Conservation (phyloP, 1,140 invertebrate genomes). For the Oscheius sp. region DNA sequence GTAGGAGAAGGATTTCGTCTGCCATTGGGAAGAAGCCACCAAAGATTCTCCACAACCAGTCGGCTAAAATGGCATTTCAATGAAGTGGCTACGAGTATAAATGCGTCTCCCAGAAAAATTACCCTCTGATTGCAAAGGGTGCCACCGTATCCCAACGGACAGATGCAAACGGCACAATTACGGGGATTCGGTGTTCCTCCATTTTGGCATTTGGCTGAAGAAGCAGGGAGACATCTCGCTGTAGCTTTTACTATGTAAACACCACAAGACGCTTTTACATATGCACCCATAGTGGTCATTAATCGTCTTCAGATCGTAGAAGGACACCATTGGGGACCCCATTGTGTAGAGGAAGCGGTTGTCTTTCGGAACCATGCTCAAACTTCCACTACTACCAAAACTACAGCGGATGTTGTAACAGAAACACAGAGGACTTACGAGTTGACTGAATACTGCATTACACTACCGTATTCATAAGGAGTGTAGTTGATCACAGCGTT, state of each 20-base stretch:
- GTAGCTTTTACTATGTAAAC: neutral
- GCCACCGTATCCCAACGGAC: slow-evolving; percentile 26
- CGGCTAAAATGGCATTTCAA: neutral
- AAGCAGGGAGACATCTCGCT: neutral
- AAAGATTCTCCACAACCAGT: slow-evolving; percentile 17
- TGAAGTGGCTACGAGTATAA: too few species aligned
- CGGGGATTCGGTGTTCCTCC: slow-evolving; percentile 25
- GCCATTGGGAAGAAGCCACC: slow-evolving; percentile 9
- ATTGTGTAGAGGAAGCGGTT: slow-evolving; percentile 11
- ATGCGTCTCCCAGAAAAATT: neutral
- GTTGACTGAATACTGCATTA: slow-evolving; percentile 36
- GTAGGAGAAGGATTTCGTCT: neutral
- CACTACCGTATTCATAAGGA: slow-evolving; percentile 16
- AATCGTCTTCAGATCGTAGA: slow-evolving; percentile 21
- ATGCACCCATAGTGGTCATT: slow-evolving; percentile 21
- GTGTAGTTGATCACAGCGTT: neutral
- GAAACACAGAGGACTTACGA: slow-evolving; percentile 26
- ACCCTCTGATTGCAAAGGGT: slow-evolving; percentile 6
- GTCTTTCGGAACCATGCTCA: neutral
- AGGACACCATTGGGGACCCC: slow-evolving; percentile 7
- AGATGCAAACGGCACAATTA: slow-evolving; percentile 14
- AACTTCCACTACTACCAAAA: too few species aligned
- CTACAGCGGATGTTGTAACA: neutral
- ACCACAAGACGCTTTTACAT: neutral
- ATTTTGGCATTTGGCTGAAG: slow-evolving; percentile 14